These are phyloP conservation scores for Grus americana DNA, from an alignment of 2,113 vertebrate species.

Conservation along the genomic window DNA sequence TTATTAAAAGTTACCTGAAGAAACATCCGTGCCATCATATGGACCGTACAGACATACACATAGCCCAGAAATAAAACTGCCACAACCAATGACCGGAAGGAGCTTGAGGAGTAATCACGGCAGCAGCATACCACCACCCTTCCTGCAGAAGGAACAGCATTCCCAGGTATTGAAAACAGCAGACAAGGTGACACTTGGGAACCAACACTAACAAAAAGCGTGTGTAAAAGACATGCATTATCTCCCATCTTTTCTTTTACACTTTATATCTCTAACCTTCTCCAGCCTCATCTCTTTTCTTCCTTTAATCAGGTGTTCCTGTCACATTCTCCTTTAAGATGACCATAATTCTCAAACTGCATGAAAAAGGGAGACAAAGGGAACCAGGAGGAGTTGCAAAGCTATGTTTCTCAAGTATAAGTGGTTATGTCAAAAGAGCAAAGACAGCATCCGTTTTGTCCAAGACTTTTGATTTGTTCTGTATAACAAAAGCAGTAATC, in stretches of 20 bases:
- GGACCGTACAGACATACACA: accelerated
- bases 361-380: background rate
- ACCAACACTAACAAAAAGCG: accelerated
- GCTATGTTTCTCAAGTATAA: background rate
- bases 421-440: background rate
- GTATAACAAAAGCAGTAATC: background rate
- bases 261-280: background rate
- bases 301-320: background rate
- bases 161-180: background rate
- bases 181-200: background rate
- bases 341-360: background rate
- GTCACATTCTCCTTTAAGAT: background rate
- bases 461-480: background rate
- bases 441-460: background rate
- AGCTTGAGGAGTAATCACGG: background rate
- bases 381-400: background rate
- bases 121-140: background rate
- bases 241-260: background rate
- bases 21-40: background rate
- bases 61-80: background rate
- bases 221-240: accelerated
- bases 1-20: background rate
- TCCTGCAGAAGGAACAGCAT: background rate
- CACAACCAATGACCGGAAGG: background rate
- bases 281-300: background rate